Evolutionary conservation across 1,140 invertebrate genomes (phyloP), one percentile per base, ranked within the genome.

Genomic region (Diorhabda sublineata): DNA sequence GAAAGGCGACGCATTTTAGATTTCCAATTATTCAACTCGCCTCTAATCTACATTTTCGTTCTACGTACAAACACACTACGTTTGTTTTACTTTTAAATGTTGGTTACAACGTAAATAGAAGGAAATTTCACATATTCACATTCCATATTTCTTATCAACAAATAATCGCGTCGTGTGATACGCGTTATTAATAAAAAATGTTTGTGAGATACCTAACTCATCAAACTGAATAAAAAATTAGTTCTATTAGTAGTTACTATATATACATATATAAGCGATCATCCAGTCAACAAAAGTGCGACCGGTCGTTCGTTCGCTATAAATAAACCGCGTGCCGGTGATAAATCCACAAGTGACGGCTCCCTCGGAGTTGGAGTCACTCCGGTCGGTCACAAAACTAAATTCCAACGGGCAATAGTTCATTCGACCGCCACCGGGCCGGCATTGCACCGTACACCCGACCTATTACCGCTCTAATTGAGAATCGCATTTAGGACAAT

Each of bases 401-500:
- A 77, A 77, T 77, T 77, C 76, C 74, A 66, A 61, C 61, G 67
- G 69, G 75, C 76, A 75, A 77, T 77, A 77, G 76, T 77, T 77
- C 76, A 77, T 77, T 77, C 75, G 47, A 52, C 47, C 47, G 47
- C 47, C 47, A 52, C 47, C 47, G 47, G 47, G 47, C 47, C 47
- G n/a, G 47, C 47, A 77, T 61, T 73, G 71, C 71, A 70, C 68
- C 69, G 69, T 72, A 72, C 74, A 69, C 72, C 74, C 74, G 73
- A 74, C 74, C 76, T 77, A 77, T 77, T 77, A 76, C 73, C 70
- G 71, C 73, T 75, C 76, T 77, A 77, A 77, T 77, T 77, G 76
- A 76, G 76, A 77, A 77, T 76, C 73, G 75, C 76, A 76, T 76
- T 77, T 76, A 75, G 75, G 75, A 65, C 76, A 75, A 52, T 77